A percentile compares a stretch with the other conserved stretches of the same genome.
phyloP scores from a whole-genome alignment of 2,113 vertebrate species.

The Benitochromis conjunctus region DNA sequence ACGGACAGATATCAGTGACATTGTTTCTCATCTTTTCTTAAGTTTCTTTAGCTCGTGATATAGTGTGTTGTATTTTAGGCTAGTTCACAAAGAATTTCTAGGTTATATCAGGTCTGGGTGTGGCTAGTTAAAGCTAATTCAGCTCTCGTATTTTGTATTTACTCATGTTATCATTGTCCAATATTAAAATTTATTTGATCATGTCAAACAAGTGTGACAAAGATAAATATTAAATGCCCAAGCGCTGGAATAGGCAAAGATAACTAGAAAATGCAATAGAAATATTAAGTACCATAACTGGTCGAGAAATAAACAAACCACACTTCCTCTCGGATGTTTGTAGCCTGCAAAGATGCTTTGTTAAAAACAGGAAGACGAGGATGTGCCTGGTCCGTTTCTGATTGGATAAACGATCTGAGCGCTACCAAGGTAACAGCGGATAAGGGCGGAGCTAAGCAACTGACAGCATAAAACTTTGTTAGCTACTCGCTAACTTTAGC shows the following conservation, averaged over 20 bases:
- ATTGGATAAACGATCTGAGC: slow-evolving; percentile 24
- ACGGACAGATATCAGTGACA: not conserved
- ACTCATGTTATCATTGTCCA: not conserved
- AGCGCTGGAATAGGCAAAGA: not conserved
- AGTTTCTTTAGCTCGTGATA: not conserved
- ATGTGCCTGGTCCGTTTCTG: not conserved
- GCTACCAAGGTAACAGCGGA: slow-evolving; percentile 23
- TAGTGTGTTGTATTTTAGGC: not conserved
- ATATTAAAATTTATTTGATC: not conserved
- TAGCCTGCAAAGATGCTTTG: not conserved
- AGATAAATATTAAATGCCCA: not conserved
- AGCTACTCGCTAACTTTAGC: slow-evolving; percentile 43
- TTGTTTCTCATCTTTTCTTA: not conserved
- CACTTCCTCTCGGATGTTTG: not conserved
- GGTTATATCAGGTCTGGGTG: not conserved
- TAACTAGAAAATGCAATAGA: not conserved
- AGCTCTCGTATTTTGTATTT: not conserved
- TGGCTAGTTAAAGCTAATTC: not conserved
- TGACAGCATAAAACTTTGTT: slow-evolving; percentile 58
- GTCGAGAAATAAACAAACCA: not conserved
- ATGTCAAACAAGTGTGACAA: not conserved
- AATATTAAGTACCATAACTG: not conserved
- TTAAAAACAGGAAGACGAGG: not conserved
- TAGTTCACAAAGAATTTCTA: not conserved
- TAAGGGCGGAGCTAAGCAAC: slow-evolving; percentile 22